Percentiles rank a stretch among this genome's conserved stretches.
Evolutionary conservation across 2,113 vertebrate species (phyloP).

Genomic region (Bos indicus): DNA sequence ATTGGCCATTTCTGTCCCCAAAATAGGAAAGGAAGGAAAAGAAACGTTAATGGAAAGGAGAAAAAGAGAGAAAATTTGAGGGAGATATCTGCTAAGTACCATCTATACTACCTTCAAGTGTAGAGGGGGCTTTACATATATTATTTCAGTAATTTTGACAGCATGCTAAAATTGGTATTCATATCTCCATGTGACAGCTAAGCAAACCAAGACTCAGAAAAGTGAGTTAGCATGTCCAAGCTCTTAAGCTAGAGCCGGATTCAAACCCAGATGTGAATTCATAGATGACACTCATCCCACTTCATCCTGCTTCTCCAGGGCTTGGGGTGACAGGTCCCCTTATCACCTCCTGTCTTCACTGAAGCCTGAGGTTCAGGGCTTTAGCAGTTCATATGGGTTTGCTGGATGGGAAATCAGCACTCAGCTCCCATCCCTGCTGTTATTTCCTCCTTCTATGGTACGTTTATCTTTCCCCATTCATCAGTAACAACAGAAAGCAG

Average conservation of each 20-base stretch:
- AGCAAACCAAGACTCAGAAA: neutral
- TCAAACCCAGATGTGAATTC: neutral
- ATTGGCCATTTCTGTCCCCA: neutral
- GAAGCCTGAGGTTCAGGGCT: neutral
- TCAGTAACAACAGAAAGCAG: neutral
- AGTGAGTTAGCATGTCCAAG: neutral
- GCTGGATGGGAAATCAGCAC: neutral
- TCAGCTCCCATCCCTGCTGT: neutral
- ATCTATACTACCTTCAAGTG: neutral
- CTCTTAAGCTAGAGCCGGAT: neutral
- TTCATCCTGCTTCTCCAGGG: neutral
- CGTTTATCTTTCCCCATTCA: constrained; percentile 35
- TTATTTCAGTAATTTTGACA: neutral
- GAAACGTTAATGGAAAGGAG: neutral
- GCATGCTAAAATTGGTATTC: neutral
- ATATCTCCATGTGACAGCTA: neutral
- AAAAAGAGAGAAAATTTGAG: neutral
- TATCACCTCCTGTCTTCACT: neutral
- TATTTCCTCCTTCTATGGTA: neutral
- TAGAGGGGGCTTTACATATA: neutral
- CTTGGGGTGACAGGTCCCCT: neutral
- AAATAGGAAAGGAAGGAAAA: neutral
- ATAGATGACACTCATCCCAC: neutral
- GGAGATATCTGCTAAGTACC: neutral
- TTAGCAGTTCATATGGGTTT: neutral